These are phyloP conservation scores for Hylaeus anthracinus DNA, from an alignment of 1,140 invertebrate species.

Conservation along the genomic window DNA sequence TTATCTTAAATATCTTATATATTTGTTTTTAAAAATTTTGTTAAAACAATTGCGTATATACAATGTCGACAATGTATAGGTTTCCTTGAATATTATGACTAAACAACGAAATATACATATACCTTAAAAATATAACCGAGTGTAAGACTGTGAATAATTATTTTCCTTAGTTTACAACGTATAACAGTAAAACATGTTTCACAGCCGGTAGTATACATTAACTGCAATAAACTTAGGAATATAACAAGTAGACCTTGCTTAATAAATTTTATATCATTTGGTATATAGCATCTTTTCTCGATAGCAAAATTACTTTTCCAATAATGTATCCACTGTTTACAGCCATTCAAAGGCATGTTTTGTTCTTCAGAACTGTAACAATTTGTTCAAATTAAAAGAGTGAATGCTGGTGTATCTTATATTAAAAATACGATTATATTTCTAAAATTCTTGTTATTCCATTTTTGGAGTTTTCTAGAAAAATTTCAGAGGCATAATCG, in stretches of 20 bases:
- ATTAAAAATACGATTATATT: too few species aligned
- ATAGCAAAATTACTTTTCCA: background rate
- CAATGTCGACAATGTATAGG: conserved; percentile 52
- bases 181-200: conserved; percentile 47
- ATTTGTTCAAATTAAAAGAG: too few species aligned
- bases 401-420: too few species aligned
- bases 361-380: conserved; percentile 27
- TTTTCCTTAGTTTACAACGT: conserved; percentile 30
- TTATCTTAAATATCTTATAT: conserved; percentile 51
- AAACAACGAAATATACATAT: conserved; percentile 42
- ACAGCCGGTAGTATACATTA: conserved; percentile 39
- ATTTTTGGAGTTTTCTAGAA: too few species aligned
- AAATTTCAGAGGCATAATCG: too few species aligned
- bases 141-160: conserved; percentile 29
- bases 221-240: conserved; percentile 43
- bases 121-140: conserved; percentile 9
- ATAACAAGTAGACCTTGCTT: background rate
- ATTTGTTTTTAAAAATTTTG: conserved; percentile 56
- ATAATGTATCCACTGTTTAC: conserved; percentile 25
- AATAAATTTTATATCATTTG: conserved; percentile 30
- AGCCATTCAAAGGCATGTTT: conserved; percentile 24
- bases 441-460: too few species aligned
- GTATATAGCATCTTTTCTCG: conserved; percentile 31
- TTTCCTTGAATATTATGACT: conserved; percentile 22
- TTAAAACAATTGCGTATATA: conserved; percentile 66